Evolutionary conservation across 2,888 invertebrate genomes (phyloP).

Genomic region (Caenorhabditis sp.): DNA sequence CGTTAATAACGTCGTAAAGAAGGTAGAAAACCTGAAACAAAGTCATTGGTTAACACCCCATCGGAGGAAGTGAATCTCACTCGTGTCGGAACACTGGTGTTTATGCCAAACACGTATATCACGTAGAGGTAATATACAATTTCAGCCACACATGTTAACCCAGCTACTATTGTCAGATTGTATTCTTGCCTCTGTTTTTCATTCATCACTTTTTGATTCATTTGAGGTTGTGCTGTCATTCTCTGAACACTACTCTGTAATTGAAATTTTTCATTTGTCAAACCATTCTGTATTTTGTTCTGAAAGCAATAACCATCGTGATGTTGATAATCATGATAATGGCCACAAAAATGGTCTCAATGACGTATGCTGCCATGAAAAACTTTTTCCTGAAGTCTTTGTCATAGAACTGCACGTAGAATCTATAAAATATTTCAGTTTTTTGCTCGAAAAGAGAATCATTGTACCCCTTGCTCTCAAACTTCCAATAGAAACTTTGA

Average conservation of each 20-base stretch:
- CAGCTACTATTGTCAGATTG: constrained; percentile 63
- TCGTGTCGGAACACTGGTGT: constrained; percentile 67
- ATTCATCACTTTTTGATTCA: constrained; percentile 63
- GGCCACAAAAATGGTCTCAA: constrained; percentile 63
- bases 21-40: constrained; percentile 71
- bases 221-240: constrained; percentile 39
- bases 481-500: constrained; percentile 67
- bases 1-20: constrained; percentile 68
- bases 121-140: constrained; percentile 67
- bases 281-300: constrained; percentile 63
- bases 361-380: constrained; percentile 64
- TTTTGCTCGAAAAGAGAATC: too few relatives aligned
- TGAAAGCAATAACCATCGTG: constrained; percentile 64
- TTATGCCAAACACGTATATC: constrained; percentile 67
- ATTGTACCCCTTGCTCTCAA: constrained; percentile 57
- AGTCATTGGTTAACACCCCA: too few relatives aligned
- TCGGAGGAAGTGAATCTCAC: constrained; percentile 11
- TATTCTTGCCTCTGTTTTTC: constrained; percentile 71
- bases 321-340: constrained; percentile 63
- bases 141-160: constrained; percentile 68
- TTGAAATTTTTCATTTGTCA: background rate
- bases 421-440: too few relatives aligned
- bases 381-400: constrained; percentile 56
- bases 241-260: constrained; percentile 25
- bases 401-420: constrained; percentile 66